These are phyloP conservation scores for Trichacis sp. DNA, from an alignment of 2,888 invertebrate genomes.

Conservation along the genomic window DNA sequence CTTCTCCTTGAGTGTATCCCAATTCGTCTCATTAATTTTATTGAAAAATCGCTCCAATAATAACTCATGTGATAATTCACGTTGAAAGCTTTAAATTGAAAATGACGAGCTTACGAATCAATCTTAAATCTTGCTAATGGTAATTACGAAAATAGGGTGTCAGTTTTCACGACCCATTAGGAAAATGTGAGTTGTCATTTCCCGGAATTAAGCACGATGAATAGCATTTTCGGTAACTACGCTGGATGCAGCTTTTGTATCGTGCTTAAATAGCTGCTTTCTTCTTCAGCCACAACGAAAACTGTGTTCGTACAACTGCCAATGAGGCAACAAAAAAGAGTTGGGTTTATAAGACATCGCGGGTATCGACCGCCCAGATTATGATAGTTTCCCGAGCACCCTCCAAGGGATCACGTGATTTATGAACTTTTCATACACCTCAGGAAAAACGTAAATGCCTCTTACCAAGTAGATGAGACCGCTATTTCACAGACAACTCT, in stretches of 20 bases:
- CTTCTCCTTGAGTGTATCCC: no score
- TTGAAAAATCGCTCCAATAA: no score
- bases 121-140: no score
- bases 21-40: no score
- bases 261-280: no score
- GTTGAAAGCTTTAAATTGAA: no score
- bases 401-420: slow-evolving; percentile 24
- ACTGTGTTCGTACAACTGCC: slow-evolving; percentile 30
- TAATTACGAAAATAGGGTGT: no score
- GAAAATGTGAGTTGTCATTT: slow-evolving; percentile 10
- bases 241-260: background rate
- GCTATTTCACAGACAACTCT: background rate
- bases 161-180: no score
- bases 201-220: slow-evolving; percentile 20
- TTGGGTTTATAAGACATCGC: slow-evolving; percentile 15
- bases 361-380: slow-evolving; percentile 24
- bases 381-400: slow-evolving; percentile 27
- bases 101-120: no score
- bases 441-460: background rate
- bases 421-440: slow-evolving; percentile 18
- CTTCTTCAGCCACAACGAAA: background rate
- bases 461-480: background rate
- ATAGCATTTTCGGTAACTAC: slow-evolving; percentile 22
- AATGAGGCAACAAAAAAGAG: slow-evolving; percentile 25
- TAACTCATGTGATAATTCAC: no score